These are phyloP conservation scores for Dinoponera quadriceps DNA, from an alignment of 1,140 invertebrate genomes.

Conservation along the genomic window DNA sequence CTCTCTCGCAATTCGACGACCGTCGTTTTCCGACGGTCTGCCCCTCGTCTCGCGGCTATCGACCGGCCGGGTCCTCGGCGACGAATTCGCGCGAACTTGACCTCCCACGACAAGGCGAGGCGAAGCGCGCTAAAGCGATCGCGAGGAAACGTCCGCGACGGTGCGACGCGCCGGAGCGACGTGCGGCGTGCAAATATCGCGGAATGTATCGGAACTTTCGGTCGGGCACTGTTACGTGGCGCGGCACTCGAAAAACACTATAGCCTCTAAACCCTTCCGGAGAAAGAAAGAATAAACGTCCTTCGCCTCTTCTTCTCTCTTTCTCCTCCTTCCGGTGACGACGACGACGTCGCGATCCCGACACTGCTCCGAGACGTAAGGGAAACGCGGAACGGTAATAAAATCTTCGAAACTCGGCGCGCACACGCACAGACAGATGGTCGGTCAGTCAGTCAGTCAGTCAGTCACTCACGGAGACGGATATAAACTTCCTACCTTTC, in stretches of 20 bases:
- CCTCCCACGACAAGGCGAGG: too few species aligned
- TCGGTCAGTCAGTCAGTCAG: too few species aligned
- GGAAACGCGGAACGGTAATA: too few species aligned
- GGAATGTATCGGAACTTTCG: not conserved
- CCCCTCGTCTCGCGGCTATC: too few species aligned
- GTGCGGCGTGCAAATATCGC: not conserved
- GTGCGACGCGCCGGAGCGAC: not conserved
- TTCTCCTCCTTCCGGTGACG: not conserved
- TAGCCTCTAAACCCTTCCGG: slow-evolving; percentile 36
- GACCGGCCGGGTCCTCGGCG: too few species aligned
- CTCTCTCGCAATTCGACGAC: too few species aligned
- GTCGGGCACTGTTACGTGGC: not conserved
- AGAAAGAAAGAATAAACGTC: not conserved
- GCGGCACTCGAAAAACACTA: not conserved
- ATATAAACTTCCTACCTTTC: slow-evolving; percentile 31
- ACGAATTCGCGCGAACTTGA: too few species aligned
- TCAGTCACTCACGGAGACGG: slow-evolving; percentile 18
- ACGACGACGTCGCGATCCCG: not conserved
- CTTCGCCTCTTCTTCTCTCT: not conserved
- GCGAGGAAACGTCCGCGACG: not conserved
- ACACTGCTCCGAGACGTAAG: too few species aligned
- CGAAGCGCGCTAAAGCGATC: not conserved
- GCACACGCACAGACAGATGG: too few species aligned
- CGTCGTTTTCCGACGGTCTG: too few species aligned
- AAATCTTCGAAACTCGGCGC: not conserved